phyloP scores from a whole-genome alignment of 2,888 invertebrate species.

The Tortricodes alternella region DNA sequence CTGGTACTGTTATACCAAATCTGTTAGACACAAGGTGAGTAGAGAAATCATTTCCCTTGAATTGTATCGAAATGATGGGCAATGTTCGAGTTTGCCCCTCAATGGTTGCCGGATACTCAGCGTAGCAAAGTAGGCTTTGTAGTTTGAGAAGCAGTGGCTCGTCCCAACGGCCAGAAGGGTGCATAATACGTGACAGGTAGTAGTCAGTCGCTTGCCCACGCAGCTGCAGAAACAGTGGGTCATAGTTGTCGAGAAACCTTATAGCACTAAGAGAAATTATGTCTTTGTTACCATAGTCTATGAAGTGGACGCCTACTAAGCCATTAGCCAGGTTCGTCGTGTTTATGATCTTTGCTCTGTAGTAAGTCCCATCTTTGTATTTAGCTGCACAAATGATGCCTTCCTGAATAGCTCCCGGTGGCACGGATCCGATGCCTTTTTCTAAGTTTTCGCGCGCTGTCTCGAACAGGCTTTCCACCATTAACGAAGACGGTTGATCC shows the following conservation, averaged over 20 bases:
- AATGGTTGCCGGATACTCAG: constrained; percentile 62
- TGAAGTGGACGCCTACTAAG: constrained; percentile 85
- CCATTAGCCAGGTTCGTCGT: constrained; percentile 72
- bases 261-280: constrained; percentile 83
- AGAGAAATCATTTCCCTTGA: constrained; percentile 75
- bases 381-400: constrained; percentile 85
- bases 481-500: constrained; percentile 80
- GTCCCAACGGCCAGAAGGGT: constrained; percentile 80
- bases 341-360: constrained; percentile 84
- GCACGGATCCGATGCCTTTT: constrained; percentile 70
- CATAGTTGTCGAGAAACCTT: constrained; percentile 80
- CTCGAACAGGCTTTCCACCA: constrained; percentile 79
- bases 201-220: constrained; percentile 84
- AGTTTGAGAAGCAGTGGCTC: constrained; percentile 65
- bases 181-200: constrained; percentile 81
- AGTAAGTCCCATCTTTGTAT: constrained; percentile 86
- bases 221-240: constrained; percentile 72
- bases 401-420: constrained; percentile 73
- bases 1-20: constrained; percentile 69
- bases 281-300: constrained; percentile 87
- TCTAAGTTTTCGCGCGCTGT: constrained; percentile 66
- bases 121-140: constrained; percentile 69
- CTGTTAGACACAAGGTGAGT: constrained; percentile 69
- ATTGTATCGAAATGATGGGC: constrained; percentile 72
- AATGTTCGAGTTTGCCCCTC: constrained; percentile 64